These are phyloP conservation scores for Mormoops blainvillei DNA, from an alignment of 2,113 vertebrate genomes.

Conservation along the genomic window DNA sequence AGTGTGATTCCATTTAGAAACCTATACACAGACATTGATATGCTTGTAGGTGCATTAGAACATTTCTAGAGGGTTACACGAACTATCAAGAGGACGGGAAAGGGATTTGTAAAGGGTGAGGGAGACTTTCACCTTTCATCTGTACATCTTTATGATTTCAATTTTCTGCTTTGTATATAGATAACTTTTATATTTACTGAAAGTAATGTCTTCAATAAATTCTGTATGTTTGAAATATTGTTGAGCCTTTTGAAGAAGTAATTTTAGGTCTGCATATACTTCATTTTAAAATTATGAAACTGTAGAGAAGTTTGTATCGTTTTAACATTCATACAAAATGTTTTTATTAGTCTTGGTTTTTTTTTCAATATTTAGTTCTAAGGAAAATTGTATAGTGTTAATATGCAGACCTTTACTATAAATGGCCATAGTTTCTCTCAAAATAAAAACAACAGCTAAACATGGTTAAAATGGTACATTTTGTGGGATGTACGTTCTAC, in stretches of 20 bases:
- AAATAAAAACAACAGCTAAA: not conserved
- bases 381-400: not conserved
- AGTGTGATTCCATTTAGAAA: not conserved
- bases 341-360: not conserved
- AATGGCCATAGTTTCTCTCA: not conserved
- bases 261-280: not conserved
- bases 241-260: not conserved
- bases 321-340: not conserved
- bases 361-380: not conserved
- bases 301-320: not conserved
- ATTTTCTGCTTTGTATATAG: not conserved
- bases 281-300: not conserved
- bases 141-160: not conserved
- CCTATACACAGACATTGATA: not conserved
- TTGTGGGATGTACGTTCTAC: not conserved
- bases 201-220: not conserved
- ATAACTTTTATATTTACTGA: not conserved
- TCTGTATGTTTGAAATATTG: not conserved
- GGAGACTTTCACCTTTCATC: not conserved
- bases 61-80: not conserved
- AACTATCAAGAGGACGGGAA: not conserved
- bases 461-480: not conserved
- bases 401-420: not conserved
- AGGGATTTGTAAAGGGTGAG: not conserved
- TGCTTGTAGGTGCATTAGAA: not conserved